A percentile compares a stretch with the other conserved stretches of the same genome.
Evolutionary conservation across 2,797 vertebrate species (phyloP).

Genomic region (Falco rusticolus): DNA sequence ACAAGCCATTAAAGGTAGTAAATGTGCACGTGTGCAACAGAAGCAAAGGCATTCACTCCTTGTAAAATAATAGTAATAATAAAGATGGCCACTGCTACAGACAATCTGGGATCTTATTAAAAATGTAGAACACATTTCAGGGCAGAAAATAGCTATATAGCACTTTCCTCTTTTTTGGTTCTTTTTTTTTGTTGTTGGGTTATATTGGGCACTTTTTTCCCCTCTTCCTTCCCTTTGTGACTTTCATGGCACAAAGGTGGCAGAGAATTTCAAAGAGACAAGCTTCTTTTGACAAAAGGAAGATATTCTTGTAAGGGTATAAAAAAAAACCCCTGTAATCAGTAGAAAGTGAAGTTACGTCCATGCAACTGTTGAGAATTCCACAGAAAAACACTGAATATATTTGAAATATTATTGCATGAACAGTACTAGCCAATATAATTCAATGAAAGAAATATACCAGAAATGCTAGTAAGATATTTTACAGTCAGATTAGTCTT

Average conservation of each 20-base stretch:
- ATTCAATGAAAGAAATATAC: background rate
- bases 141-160: constrained; percentile 74
- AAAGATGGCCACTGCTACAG: constrained; percentile 69
- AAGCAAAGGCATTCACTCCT: constrained; percentile 70
- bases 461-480: background rate
- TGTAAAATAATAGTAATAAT: constrained; percentile 72
- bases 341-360: background rate
- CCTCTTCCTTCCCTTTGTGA: background rate
- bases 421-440: background rate
- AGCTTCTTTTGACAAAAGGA: constrained; percentile 10
- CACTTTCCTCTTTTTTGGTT: constrained; percentile 45
- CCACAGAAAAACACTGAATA: background rate
- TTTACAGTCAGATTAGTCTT: background rate
- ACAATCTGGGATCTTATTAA: constrained; percentile 83
- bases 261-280: constrained; percentile 7
- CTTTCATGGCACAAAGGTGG: constrained; percentile 32
- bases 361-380: background rate
- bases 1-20: constrained; percentile 71
- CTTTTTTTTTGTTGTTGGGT: background rate
- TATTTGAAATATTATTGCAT: background rate
- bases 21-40: constrained; percentile 70
- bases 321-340: background rate
- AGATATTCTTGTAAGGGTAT: background rate
- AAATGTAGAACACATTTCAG: constrained; percentile 72
- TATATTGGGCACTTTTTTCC: background rate